Conservation (phyloP, 2,888 invertebrate genomes). For the Argyra leucocephala region DNA sequence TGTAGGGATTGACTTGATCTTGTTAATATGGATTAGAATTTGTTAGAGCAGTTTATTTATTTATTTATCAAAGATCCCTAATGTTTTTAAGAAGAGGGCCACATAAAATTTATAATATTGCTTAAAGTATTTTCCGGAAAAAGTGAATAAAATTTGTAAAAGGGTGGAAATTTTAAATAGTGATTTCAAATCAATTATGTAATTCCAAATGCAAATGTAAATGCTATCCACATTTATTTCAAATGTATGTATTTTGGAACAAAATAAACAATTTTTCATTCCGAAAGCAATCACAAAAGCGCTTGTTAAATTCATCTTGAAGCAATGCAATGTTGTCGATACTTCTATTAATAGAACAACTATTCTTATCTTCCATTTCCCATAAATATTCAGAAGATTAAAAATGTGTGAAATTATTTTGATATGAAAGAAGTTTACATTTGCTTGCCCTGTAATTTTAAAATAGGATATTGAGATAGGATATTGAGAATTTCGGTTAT, state of each 20-base stretch:
- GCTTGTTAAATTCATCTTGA: neutral
- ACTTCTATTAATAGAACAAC: conserved; percentile 8
- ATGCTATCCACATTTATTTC: conserved; percentile 8
- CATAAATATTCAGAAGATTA: conserved; percentile 5
- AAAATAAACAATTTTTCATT: too few species aligned
- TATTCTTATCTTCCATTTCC: neutral
- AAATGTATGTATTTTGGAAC: too few species aligned
- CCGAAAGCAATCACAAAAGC: too few species aligned
- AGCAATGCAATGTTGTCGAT: neutral
- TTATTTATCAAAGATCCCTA: neutral
- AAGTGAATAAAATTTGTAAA: conserved; percentile 10
- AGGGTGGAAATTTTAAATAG: neutral
- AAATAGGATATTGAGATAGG: too few species aligned
- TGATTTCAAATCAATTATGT: conserved; percentile 9
- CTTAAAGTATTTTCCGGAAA: conserved; percentile 10
- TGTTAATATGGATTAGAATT: too few species aligned
- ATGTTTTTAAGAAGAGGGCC: conserved; percentile 8
- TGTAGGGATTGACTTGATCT: too few species aligned
- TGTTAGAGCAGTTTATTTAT: too few species aligned
- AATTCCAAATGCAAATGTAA: conserved; percentile 13
- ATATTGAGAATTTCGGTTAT: conserved; percentile 7
- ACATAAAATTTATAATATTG: conserved; percentile 11
- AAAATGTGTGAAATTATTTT: neutral
- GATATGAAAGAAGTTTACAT: neutral
- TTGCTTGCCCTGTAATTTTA: conserved; percentile 9